These are phyloP conservation scores for Clarias magur DNA, from an alignment of 2,113 vertebrate species.

Conservation along the genomic window DNA sequence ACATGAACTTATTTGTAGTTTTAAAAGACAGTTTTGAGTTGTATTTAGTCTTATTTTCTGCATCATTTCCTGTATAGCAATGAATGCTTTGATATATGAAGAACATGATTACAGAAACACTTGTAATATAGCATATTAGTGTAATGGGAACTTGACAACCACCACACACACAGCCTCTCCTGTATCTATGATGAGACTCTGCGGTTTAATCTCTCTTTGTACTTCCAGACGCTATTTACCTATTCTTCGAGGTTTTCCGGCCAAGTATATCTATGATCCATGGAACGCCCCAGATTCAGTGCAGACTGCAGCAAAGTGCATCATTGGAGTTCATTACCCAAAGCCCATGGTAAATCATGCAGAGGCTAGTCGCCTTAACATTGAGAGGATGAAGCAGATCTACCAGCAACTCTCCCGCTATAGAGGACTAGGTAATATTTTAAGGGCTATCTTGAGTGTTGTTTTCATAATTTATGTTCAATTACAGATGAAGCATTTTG, in stretches of 20 bases:
- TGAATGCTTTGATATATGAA: background rate
- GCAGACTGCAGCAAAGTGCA: constrained; percentile 74
- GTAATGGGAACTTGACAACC: background rate
- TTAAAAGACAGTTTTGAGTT: constrained; percentile 14
- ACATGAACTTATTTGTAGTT: constrained; percentile 7
- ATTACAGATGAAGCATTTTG: background rate
- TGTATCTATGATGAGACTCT: constrained; percentile 58
- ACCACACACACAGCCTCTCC: constrained; percentile 33
- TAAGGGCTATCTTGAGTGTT: background rate
- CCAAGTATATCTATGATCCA: constrained; percentile 79
- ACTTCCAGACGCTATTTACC: constrained; percentile 79
- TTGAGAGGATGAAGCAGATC: constrained; percentile 82
- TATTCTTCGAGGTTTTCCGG: constrained; percentile 77
- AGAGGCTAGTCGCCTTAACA: constrained; percentile 77
- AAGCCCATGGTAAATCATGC: constrained; percentile 80
- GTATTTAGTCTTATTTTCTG: background rate
- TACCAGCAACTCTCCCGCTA: constrained; percentile 80
- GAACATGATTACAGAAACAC: background rate
- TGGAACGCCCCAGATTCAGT: constrained; percentile 78
- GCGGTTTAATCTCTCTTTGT: constrained; percentile 63
- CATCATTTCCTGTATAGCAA: background rate
- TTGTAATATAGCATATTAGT: constrained; percentile 4
- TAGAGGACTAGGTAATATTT: constrained; percentile 70
- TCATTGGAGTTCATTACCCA: constrained; percentile 77
- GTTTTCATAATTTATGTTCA: background rate